Evolutionary conservation across 35 echinoderm and acorn worm species (phyloP), one percentile per base, ranked within the genome.

Genomic region (Ophioderma brevispina): DNA sequence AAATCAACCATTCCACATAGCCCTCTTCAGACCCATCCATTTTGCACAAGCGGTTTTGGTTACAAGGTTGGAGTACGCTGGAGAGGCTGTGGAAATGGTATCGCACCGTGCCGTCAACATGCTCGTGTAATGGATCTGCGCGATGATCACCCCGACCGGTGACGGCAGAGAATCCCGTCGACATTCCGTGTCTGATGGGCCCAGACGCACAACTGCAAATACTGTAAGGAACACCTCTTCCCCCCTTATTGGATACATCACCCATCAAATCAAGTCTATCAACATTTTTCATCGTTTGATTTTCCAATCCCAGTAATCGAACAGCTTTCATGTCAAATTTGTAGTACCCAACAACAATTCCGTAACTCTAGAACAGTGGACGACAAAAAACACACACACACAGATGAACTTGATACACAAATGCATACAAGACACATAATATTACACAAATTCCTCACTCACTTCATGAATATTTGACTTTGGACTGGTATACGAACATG

Each of bases 401-500:
- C 6, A 25, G 17, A 70, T 15, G 59, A 70, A 70, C 28, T 70
- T 70, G 59, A 70, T 70, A 70, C 59, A 70, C 59, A 70, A 70
- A 70, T 70, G 59, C 59, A 70, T 70, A 70, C 59, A 70, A 18
- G 59, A 70, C 59, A 70, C 59, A 70, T 70, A 70, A 70, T 70
- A 70, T 70, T 70, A 70, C 59, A 70, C 59, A 70, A 70, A 70
- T 70, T 70, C 59, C 59, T 70, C 28, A 30, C 59, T 17, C 59
- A 25, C 59, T 70, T 70, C 59, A 70, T 70, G 59, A 70, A 70
- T 70, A 70, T 70, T 70, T 70, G 15, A 70, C 59, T 70, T 18
- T 70, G 28, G 59, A 18, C 59, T 70, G 59, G 59, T 70, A 70
- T 70, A 18, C 28, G 59, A 70, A 70, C 59, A 70, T 70, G 59